A percentile compares a stretch with the other conserved stretches of the same genome.
phyloP scores from a whole-genome alignment of 2,888 invertebrate species.

The Phorcus lineatus region DNA sequence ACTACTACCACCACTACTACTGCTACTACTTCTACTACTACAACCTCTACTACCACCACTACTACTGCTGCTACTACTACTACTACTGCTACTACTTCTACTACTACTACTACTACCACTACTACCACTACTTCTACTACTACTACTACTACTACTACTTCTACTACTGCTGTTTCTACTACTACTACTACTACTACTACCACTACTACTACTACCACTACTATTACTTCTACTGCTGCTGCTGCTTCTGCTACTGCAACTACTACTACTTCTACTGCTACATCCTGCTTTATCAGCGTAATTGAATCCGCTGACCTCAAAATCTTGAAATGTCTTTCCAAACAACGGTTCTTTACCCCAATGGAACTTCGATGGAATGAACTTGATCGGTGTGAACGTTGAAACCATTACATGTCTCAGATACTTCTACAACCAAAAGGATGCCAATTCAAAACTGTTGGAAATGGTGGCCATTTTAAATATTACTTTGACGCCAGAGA shows the following conservation, averaged over 20 bases:
- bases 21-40: not conserved
- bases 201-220: not conserved
- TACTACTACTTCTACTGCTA: not conserved
- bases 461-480: no score
- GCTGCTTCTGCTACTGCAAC: not conserved
- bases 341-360: no score
- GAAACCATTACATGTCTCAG: no score
- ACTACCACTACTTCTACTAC: not conserved
- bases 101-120: not conserved
- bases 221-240: not conserved
- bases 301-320: no score
- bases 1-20: not conserved
- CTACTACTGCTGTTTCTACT: not conserved
- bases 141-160: not conserved
- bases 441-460: no score
- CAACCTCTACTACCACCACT: not conserved
- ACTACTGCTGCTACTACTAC: not conserved
- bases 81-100: not conserved
- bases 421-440: no score
- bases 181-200: conserved; percentile 14
- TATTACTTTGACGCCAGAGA: no score
- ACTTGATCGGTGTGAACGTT: no score
- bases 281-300: no score
- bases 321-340: no score
- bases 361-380: no score